These are phyloP conservation scores for Cryptosula pallasiana DNA, from an alignment of 2,888 invertebrate genomes.

Conservation along the genomic window DNA sequence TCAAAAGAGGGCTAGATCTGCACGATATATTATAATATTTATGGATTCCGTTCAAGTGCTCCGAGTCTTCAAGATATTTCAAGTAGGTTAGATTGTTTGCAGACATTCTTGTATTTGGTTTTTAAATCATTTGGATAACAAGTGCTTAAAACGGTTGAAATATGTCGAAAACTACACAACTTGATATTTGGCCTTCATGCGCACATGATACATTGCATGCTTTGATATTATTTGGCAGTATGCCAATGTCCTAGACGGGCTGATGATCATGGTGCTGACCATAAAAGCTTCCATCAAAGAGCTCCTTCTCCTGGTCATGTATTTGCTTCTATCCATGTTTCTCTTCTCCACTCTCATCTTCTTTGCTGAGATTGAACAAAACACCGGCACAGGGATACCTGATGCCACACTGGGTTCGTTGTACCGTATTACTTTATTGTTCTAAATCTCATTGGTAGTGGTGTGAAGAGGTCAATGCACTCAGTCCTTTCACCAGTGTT, in stretches of 20 bases:
- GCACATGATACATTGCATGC: no score
- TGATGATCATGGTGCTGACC: slow-evolving; percentile 15
- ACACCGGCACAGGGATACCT: slow-evolving; percentile 6
- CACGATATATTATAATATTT: background rate
- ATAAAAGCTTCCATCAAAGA: slow-evolving; percentile 7
- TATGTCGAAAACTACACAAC: no score
- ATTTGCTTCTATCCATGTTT: slow-evolving; percentile 10
- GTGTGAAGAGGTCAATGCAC: no score
- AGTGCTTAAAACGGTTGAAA: no score
- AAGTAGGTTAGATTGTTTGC: background rate
- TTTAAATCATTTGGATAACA: background rate
- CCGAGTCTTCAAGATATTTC: slow-evolving; percentile 18
- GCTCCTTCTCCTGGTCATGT: slow-evolving; percentile 1
- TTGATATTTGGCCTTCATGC: no score
- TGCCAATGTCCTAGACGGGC: slow-evolving; percentile 1
- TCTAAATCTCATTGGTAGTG: no score
- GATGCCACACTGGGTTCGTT: background rate
- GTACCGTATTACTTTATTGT: no score
- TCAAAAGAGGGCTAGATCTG: background rate
- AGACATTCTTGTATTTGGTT: background rate
- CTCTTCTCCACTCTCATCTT: background rate
- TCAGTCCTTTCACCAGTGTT: no score
- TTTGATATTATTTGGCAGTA: background rate
- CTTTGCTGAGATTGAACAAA: background rate
- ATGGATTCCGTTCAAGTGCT: background rate